These are phyloP conservation scores for Caenorhabditis parvicauda DNA, from an alignment of 2,888 invertebrate genomes.

Conservation along the genomic window DNA sequence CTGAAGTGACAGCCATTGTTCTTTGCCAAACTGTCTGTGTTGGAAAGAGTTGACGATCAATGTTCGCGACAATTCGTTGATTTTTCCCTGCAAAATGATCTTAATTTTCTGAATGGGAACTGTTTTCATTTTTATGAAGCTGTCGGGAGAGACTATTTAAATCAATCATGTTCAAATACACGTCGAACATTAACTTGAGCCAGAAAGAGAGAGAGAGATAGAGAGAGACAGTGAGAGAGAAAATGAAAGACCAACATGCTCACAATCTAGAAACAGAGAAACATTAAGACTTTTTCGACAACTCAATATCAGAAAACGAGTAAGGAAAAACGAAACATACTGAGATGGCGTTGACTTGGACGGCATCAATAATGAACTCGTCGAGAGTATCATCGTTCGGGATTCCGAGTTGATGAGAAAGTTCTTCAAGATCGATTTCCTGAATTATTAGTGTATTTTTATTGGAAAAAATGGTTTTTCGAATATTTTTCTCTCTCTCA, in stretches of 20 bases:
- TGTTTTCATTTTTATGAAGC: too few species aligned
- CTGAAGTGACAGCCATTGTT: constrained; percentile 49
- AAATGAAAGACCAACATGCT: too few species aligned
- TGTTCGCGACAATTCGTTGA: constrained; percentile 52
- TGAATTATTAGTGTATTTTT: too few species aligned
- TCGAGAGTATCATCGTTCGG: constrained; percentile 80
- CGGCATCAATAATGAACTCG: constrained; percentile 89
- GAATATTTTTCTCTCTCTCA: too few species aligned
- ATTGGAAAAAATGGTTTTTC: too few species aligned
- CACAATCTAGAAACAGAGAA: too few species aligned
- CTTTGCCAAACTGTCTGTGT: constrained; percentile 52
- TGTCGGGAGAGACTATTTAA: too few species aligned
- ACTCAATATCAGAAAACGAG: constrained; percentile 2
- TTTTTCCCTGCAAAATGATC: constrained; percentile 52
- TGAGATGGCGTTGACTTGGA: constrained; percentile 58
- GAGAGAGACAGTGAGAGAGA: too few species aligned
- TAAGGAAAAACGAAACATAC: constrained; percentile 22
- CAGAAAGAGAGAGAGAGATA: too few species aligned
- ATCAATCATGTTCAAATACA: too few species aligned
- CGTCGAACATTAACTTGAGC: too few species aligned
- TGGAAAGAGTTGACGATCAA: constrained; percentile 50
- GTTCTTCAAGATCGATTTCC: constrained; percentile 85
- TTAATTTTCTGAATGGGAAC: too few species aligned
- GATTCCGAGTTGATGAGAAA: constrained; percentile 84
- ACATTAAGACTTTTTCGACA: constrained; percentile 1